phyloP scores from a whole-genome alignment of 1,140 invertebrate species.

The Scylla paramamosain region DNA sequence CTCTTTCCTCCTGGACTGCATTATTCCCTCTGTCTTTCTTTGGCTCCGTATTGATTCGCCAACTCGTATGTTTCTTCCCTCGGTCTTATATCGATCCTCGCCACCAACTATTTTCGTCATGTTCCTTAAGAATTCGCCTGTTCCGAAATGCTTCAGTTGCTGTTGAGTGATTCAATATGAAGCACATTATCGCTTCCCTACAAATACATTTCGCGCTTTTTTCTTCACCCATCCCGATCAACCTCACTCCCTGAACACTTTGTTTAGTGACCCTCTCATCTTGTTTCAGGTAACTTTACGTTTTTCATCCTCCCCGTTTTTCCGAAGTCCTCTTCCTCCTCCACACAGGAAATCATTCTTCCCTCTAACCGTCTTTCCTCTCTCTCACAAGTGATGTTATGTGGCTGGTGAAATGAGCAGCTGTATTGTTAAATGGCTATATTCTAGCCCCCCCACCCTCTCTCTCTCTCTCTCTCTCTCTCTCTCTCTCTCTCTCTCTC shows the following conservation, averaged over 20 bases:
- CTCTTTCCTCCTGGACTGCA: not conserved
- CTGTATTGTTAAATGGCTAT: not conserved
- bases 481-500: not conserved
- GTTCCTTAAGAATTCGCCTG: not conserved
- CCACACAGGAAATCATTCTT: not conserved
- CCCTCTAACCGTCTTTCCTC: not conserved
- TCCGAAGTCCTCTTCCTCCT: too few relatives aligned
- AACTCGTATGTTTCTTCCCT: not conserved
- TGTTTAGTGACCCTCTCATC: not conserved
- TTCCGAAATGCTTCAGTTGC: not conserved
- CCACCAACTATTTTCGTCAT: not conserved
- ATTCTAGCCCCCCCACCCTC: not conserved
- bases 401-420: not conserved
- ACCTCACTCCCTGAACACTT: too few relatives aligned
- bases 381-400: not conserved
- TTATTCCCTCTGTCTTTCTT: slow-evolving; percentile 13
- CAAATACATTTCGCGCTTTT: not conserved
- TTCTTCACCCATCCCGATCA: not conserved
- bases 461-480: not conserved
- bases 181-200: not conserved
- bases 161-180: not conserved
- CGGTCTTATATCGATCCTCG: not conserved
- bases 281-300: too few relatives aligned
- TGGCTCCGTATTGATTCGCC: not conserved
- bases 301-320: too few relatives aligned